A percentile compares a stretch with the other conserved stretches of the same genome.
phyloP scores from a whole-genome alignment of 2,113 vertebrate genomes.

The Callorhinus ursinus region DNA sequence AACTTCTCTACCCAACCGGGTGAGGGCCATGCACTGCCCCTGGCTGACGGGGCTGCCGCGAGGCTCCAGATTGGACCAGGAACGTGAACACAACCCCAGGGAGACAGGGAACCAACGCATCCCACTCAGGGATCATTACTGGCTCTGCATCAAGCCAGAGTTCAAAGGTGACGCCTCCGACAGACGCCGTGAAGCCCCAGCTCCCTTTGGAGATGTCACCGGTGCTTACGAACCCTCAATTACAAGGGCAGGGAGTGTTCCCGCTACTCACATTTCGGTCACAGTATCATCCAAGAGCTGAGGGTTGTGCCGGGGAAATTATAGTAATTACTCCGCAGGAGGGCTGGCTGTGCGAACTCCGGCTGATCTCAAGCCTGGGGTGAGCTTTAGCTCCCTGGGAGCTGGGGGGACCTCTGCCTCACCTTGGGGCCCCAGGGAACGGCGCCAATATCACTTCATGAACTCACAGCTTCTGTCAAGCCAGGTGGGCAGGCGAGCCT shows the following conservation, averaged over 20 bases:
- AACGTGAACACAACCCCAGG: not conserved
- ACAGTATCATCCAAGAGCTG: slow-evolving; percentile 39
- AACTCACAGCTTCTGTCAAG: too few relatives aligned
- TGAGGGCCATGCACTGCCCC: not conserved
- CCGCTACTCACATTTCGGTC: not conserved
- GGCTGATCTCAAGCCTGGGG: slow-evolving; percentile 14
- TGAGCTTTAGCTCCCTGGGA: not conserved
- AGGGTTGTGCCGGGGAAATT: slow-evolving; percentile 55
- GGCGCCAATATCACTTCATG: not conserved
- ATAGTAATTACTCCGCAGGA: slow-evolving; percentile 31
- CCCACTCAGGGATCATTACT: rapidly evolving
- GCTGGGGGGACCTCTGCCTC: not conserved
- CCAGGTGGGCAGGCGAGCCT: not conserved
- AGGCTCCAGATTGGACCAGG: not conserved
- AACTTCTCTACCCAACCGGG: rapidly evolving
- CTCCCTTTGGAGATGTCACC: not conserved
- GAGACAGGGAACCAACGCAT: rapidly evolving
- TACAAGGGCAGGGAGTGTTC: slow-evolving; percentile 39
- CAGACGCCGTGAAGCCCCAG: rapidly evolving
- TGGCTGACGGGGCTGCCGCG: rapidly evolving
- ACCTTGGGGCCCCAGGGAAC: not conserved
- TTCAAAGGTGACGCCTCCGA: not conserved
- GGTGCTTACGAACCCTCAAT: not conserved
- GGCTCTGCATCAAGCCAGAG: not conserved
- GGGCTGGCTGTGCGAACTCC: slow-evolving; percentile 45